Conservation (phyloP, 2,888 invertebrate species). For the Caenorhabditis panamensis region DNA sequence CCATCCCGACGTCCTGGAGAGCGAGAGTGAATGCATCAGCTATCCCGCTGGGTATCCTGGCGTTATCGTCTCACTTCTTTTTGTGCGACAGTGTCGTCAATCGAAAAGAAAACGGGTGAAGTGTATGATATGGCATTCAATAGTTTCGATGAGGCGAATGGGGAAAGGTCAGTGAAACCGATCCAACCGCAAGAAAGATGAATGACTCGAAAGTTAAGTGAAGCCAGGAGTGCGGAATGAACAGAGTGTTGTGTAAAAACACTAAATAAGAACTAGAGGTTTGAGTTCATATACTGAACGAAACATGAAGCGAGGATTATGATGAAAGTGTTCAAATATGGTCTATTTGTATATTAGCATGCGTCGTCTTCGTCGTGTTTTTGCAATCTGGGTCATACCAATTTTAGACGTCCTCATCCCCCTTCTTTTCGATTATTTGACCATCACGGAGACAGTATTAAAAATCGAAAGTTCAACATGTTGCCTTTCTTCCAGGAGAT, state of each 20-base stretch:
- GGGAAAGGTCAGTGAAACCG: slow-evolving; percentile 33
- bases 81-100: slow-evolving; percentile 20
- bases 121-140: slow-evolving; percentile 45
- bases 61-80: slow-evolving; percentile 51
- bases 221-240: no score
- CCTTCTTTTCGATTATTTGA: slow-evolving; percentile 36
- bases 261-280: no score
- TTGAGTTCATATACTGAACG: no score
- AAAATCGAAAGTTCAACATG: slow-evolving; percentile 53
- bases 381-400: slow-evolving; percentile 56
- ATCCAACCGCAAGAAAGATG: not conserved
- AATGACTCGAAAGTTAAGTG: no score
- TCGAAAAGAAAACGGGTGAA: slow-evolving; percentile 8
- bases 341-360: slow-evolving; percentile 49
- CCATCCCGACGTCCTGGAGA: slow-evolving; percentile 53
- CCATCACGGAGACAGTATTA: slow-evolving; percentile 52
- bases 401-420: slow-evolving; percentile 37
- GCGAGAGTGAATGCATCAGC: slow-evolving; percentile 34
- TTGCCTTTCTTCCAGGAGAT: slow-evolving; percentile 7
- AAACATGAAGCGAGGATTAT: slow-evolving; percentile 19
- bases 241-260: no score
- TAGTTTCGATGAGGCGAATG: slow-evolving; percentile 50
- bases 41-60: slow-evolving; percentile 58
- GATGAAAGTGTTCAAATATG: slow-evolving; percentile 26
- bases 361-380: slow-evolving; percentile 37